Conservation (phyloP, 2,888 invertebrate species). For the Metallyticus violacea region DNA sequence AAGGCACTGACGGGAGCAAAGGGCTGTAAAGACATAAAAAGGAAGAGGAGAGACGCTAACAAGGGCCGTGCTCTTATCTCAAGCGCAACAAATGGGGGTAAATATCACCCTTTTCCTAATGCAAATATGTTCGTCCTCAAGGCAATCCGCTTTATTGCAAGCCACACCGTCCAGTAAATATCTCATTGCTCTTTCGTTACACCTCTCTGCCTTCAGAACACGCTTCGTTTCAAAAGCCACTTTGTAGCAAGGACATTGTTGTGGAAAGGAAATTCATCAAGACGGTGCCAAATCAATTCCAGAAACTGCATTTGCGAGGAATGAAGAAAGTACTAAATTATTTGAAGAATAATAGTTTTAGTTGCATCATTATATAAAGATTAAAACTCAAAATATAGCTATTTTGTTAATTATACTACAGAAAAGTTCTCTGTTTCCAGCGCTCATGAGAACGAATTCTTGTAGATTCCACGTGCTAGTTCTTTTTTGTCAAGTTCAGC, state of each 20-base stretch:
- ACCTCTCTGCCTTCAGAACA: neutral
- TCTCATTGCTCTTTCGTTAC: neutral
- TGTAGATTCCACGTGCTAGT: too few relatives aligned
- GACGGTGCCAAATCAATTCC: too few relatives aligned
- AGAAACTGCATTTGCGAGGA: too few relatives aligned
- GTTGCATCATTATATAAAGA: too few relatives aligned
- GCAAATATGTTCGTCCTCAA: neutral
- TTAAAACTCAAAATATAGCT: too few relatives aligned
- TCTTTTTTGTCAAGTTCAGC: too few relatives aligned
- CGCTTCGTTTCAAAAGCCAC: neutral
- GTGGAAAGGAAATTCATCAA: neutral
- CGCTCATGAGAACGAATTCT: too few relatives aligned
- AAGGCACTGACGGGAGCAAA: neutral
- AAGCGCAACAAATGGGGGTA: neutral
- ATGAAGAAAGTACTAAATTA: too few relatives aligned
- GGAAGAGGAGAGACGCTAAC: neutral
- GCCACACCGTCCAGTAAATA: neutral
- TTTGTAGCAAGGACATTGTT: neutral
- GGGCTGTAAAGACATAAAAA: neutral
- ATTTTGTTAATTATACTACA: too few relatives aligned
- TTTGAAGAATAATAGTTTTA: too few relatives aligned
- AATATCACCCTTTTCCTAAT: neutral
- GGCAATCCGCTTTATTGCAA: neutral
- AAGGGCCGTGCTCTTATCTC: neutral
- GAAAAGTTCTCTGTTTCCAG: too few relatives aligned